These are phyloP conservation scores for Grammomys surdaster DNA, from an alignment of 2,113 vertebrate genomes.

Conservation along the genomic window DNA sequence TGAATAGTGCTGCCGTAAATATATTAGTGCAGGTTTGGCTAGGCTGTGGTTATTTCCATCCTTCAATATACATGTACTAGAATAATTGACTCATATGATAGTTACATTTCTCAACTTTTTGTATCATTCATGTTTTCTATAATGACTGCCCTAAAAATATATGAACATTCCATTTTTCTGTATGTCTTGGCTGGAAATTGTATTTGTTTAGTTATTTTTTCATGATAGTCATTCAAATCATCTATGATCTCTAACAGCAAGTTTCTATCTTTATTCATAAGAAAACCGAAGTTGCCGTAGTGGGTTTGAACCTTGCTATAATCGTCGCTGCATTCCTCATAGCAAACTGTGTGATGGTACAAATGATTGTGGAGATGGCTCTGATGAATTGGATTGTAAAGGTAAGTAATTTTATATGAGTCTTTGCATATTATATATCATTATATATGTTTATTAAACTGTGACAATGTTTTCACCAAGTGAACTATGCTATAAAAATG, in stretches of 20 bases:
- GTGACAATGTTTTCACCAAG: background rate
- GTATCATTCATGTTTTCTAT: background rate
- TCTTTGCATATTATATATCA: background rate
- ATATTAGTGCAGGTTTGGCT: background rate
- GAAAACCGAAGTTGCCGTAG: conserved; percentile 95
- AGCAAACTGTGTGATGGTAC: conserved; percentile 93
- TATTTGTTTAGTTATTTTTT: background rate
- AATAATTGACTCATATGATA: background rate
- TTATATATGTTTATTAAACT: background rate
- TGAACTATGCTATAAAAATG: background rate
- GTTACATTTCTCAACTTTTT: background rate
- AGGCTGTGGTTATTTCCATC: background rate
- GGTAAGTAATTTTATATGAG: conserved; percentile 87
- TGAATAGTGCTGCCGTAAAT: background rate
- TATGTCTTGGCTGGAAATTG: background rate
- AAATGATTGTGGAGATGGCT: conserved; percentile 96
- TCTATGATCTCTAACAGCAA: background rate
- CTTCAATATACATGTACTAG: background rate
- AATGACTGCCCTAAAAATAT: background rate
- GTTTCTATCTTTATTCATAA: conserved; percentile 79
- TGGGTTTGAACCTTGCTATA: conserved; percentile 94
- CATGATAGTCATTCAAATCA: background rate
- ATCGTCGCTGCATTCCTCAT: conserved; percentile 93
- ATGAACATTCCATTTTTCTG: background rate
- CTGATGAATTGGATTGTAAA: conserved; percentile 96